Conservation (phyloP, 2,113 vertebrate genomes). For the Hemiscyllium ocellatum region DNA sequence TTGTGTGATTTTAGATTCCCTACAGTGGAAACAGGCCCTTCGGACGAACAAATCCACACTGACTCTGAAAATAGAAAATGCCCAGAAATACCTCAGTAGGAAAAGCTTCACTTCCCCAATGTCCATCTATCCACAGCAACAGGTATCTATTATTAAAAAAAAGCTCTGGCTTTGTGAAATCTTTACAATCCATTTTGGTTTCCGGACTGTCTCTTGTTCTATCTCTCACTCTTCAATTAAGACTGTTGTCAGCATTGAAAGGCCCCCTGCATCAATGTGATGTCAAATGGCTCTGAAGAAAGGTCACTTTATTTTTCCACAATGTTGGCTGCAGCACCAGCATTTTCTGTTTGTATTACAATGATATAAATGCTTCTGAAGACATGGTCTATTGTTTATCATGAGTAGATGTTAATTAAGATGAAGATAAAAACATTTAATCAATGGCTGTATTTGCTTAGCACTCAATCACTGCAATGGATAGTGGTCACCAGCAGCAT, state of each 20-base stretch:
- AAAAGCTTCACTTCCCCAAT: background rate
- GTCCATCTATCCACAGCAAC: background rate
- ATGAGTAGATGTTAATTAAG: background rate
- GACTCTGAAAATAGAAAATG: background rate
- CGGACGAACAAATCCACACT: too few species aligned
- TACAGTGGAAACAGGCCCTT: too few species aligned
- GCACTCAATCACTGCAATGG: background rate
- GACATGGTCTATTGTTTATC: background rate
- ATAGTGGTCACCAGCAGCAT: background rate
- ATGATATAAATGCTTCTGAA: background rate
- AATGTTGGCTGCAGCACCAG: background rate
- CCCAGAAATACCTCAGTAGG: background rate
- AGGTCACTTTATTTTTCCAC: background rate
- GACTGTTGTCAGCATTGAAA: background rate
- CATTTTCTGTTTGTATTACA: background rate
- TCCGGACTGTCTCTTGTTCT: background rate
- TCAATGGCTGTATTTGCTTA: background rate
- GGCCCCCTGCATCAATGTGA: background rate
- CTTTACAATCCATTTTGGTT: background rate
- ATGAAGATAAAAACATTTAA: background rate
- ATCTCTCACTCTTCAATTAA: background rate
- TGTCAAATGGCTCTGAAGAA: background rate
- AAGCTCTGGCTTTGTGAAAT: background rate
- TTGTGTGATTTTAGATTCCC: too few species aligned
- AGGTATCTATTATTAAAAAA: background rate